Base-by-base conservation (phyloP, 2,797 vertebrate genomes). In the Sparidentex hasta region DNA sequence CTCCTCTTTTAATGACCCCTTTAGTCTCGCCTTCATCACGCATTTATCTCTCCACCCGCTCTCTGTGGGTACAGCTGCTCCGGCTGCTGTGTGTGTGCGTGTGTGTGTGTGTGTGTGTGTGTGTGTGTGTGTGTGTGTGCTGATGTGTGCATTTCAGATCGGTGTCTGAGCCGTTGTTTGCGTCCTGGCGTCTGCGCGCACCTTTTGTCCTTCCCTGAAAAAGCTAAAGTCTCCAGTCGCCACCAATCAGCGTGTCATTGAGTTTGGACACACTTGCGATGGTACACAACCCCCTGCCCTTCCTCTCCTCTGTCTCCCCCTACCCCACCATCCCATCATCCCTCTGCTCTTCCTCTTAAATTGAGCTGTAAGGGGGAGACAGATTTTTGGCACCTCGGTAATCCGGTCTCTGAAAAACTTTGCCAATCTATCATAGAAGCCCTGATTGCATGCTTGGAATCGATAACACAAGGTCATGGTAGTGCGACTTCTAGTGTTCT, bases 1-100 rank as follows among this genome's bases (percentile, higher is more conserved):
- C 88, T 89, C 79, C 76, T 92, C 84, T 92, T 93, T 93, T 95
- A 94, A 94, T 93, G 92, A 91, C 87, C 87, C 92, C 93, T 93
- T 95, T 92, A 92, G 94, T 94, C 87, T 88, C 86, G 87, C 93
- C 92, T 90, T 94, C 87, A 88, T 84, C 86, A 74, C 67, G 71
- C 87, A 91, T 95, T 93, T 94, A 89, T 93, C 82, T 93, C 83
- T 50, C 67, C 64, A 17, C 84, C 82, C 65, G 66, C 80, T 75
- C 84, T 81, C 80, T 94, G 92, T 90, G 84, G 88, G 88, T 90
- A 83, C 91, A 94, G 93, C 93, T 95, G 93, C 93, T 85, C 76
- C 43, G 71, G 80, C 87, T 83, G 81, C 75, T 81, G 82, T 44
- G 58, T 1, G 65, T 23, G n/a, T 57, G 46, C 67, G 76, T 78